Base-by-base conservation (phyloP, 2,797 vertebrate species). In the Holocentrus rufus region DNA sequence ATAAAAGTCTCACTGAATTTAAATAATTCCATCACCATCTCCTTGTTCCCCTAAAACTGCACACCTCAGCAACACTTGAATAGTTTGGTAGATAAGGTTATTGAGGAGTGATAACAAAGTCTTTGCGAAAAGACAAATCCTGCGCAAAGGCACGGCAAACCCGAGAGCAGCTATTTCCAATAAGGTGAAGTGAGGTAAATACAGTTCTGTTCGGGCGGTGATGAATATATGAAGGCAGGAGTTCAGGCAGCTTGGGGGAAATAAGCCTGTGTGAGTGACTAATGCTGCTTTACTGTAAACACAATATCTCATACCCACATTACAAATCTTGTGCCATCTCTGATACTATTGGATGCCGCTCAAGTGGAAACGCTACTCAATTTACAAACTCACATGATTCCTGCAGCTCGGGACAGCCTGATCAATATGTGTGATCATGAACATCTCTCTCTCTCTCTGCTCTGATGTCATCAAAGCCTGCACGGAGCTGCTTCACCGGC, bases 301-400 rank as follows among this genome's bases (percentile, higher is more conserved):
- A 79, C 80, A 49, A 55, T 69, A 76, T 76, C 65, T 84, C 68
- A 74, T 27, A 50, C 63, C 75, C 65, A 71, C 50, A 58, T 83
- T 44, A 83, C 77, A 77, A 79, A 76, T 77, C 49, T 67, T 75
- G 36, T 34, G 61, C 59, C 2, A 61, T 58, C 66, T 63, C 25
- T 50, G 76, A 68, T 74, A 23, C 53, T 69, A 71, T 66, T 66
- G 70, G 75, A 73, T 60, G 69, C 67, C 69, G 72, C 72, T 79
- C 50, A 53, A 81, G 79, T 70, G 73, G 67, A 82, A 85, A 80
- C 80, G 56, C 85, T 80, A 75, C 77, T 88, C 87, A 72, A 55
- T 84, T 87, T 82, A 84, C 76, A 83, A 75, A 80, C 77, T 85
- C 75, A 55, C 74, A 82, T 83, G 77, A 85, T 59, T 82, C 76